Evolutionary conservation across 2,888 invertebrate genomes (phyloP), one percentile per base, ranked within the genome.

Genomic region (Sphinx pinastri): DNA sequence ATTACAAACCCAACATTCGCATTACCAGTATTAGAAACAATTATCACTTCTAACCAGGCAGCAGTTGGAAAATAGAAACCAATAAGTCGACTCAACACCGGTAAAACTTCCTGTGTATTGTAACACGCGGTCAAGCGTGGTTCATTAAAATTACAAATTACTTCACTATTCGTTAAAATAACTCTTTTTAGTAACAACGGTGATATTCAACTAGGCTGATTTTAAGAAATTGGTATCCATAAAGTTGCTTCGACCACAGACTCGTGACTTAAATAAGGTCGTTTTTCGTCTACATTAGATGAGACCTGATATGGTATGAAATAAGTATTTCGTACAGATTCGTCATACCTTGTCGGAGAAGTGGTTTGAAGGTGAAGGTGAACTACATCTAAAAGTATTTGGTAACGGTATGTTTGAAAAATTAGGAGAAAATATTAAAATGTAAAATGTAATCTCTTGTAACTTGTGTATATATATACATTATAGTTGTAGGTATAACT

Each of bases 101-200:
- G 57, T 58, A 68, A 54, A 77, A 77, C 77, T 83, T 82, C 81
- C 83, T 81, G 74, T 75, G 74, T 80, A 79, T 79, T 80, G 78
- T 72, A 77, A 76, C 75, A 83, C 74, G 78, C 79, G 78, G 81
- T 83, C 83, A 82, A 81, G 83, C 86, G 79, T 80, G 60, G 73
- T 75, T 79, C 76, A 85, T 85, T 85, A 81, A 73, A 83, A 86
- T 81, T 86, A 80, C 76, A 83, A 85, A 84, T 84, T 69, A 74
- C 73, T 71, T 72, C 59, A 67, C 67, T 38, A 59, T 74, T 74
- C 75, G 74, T 73, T 52, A 25, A 67, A 67, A 54, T 31, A 25
- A 52, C 38, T 54, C 38, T 11, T 55, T 68, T 68, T 13, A 45
- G 19, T 57, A 47, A 55, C 47, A 47, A 19, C 19, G 7, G 1